Evolutionary conservation across 2,113 vertebrate species (phyloP).

Genomic region (Laticauda laticaudata): DNA sequence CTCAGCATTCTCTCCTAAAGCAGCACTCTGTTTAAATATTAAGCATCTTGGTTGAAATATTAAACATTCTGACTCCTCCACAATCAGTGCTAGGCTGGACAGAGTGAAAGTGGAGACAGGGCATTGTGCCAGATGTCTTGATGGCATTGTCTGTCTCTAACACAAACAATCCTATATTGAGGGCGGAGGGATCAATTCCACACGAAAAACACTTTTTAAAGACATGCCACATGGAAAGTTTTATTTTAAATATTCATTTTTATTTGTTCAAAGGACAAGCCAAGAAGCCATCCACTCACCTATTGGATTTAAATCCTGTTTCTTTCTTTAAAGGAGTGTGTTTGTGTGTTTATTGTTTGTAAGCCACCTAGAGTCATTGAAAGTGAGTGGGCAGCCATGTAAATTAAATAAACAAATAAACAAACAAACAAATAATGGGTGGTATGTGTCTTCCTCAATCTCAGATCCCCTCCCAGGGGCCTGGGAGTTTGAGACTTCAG

Average conservation of each 20-base stretch:
- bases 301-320: background rate
- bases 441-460: background rate
- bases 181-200: background rate
- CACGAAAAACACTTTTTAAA: background rate
- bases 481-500: background rate
- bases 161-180: background rate
- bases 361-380: background rate
- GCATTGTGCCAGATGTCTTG: slow-evolving; percentile 15
- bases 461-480: background rate
- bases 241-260: background rate
- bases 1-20: slow-evolving; percentile 26
- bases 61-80: slow-evolving; percentile 32
- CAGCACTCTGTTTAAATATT: slow-evolving; percentile 34
- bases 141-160: slow-evolving; percentile 17
- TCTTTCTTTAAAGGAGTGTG: background rate
- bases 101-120: slow-evolving; percentile 17
- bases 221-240: background rate
- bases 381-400: background rate
- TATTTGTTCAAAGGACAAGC: background rate
- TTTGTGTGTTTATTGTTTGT: background rate
- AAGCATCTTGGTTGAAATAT: slow-evolving; percentile 29
- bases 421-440: background rate
- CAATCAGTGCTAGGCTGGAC: slow-evolving; percentile 8
- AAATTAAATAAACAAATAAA: background rate
- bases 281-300: background rate